Evolutionary conservation across 1,140 invertebrate genomes (phyloP).

Genomic region (Patella vulgata): DNA sequence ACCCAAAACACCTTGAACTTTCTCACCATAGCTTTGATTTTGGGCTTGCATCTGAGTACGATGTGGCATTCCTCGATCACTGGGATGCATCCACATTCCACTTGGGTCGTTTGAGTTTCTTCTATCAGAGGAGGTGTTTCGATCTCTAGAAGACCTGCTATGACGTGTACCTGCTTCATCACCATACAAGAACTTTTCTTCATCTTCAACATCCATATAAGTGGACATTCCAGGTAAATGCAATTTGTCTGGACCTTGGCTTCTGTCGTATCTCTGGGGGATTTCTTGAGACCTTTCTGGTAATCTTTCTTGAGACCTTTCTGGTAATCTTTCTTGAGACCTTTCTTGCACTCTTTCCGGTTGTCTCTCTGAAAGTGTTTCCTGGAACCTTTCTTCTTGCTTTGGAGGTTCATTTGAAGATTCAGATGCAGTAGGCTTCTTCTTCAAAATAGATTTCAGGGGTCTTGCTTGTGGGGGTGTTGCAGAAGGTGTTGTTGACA

Average conservation of each 20-base stretch:
- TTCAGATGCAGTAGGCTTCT: slow-evolving; percentile 22
- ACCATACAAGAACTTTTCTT: slow-evolving; percentile 59
- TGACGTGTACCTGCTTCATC: slow-evolving; percentile 16
- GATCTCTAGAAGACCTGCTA: slow-evolving; percentile 8
- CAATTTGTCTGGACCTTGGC: background rate
- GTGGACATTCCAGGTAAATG: slow-evolving; percentile 33
- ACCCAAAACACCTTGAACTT: too few species aligned
- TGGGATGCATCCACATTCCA: background rate
- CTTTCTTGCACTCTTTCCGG: slow-evolving; percentile 4
- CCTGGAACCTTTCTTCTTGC: slow-evolving; percentile 3
- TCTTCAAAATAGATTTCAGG: slow-evolving; percentile 48
- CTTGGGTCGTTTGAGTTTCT: background rate
- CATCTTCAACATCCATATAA: slow-evolving; percentile 57
- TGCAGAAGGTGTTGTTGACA: slow-evolving; percentile 1
- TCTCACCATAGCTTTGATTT: too few species aligned
- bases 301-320: slow-evolving; percentile 8
- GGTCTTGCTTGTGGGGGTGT: slow-evolving; percentile 27
- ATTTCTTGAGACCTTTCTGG: slow-evolving; percentile 6
- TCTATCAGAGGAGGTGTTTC: background rate
- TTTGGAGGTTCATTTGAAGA: slow-evolving; percentile 2
- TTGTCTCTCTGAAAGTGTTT: background rate
- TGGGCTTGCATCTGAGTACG: slow-evolving; percentile 1
- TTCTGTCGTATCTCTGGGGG: slow-evolving; percentile 12
- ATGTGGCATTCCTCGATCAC: background rate
- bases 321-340: slow-evolving; percentile 11